Percentiles rank a stretch among this genome's conserved stretches.
phyloP scores from a whole-genome alignment of 1,140 invertebrate genomes.

The Phocides pigmalion region DNA sequence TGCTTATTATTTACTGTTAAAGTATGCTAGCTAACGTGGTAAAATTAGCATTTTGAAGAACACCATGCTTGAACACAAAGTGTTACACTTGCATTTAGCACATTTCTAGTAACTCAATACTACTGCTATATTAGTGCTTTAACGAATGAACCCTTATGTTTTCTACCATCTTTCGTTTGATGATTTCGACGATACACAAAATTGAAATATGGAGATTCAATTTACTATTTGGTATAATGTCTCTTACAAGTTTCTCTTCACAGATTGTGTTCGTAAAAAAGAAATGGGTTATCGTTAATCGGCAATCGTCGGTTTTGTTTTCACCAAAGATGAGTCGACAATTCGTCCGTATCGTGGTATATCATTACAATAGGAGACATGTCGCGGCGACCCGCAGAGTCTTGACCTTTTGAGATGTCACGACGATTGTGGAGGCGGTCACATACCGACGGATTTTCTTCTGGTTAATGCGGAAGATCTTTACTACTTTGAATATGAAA shows the following conservation, averaged over 20 bases:
- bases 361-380: conserved; percentile 61
- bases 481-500: background rate
- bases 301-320: conserved; percentile 56
- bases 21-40: conserved; percentile 15
- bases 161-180: no score
- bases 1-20: conserved; percentile 9
- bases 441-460: conserved; percentile 23
- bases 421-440: conserved; percentile 33
- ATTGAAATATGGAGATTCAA: background rate
- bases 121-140: background rate
- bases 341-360: conserved; percentile 35
- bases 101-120: background rate
- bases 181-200: background rate
- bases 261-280: conserved; percentile 34
- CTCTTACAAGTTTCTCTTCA: conserved; percentile 3
- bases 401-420: conserved; percentile 46
- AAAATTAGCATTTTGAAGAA: conserved; percentile 21
- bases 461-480: background rate
- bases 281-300: conserved; percentile 53
- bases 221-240: background rate
- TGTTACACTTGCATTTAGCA: conserved; percentile 23
- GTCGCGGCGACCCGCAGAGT: conserved; percentile 51
- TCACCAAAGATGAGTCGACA: conserved; percentile 65
- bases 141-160: background rate
- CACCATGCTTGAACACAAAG: conserved; percentile 2